Evolutionary conservation across 2,888 invertebrate species (phyloP).

Genomic region (Hermodice carunculata): DNA sequence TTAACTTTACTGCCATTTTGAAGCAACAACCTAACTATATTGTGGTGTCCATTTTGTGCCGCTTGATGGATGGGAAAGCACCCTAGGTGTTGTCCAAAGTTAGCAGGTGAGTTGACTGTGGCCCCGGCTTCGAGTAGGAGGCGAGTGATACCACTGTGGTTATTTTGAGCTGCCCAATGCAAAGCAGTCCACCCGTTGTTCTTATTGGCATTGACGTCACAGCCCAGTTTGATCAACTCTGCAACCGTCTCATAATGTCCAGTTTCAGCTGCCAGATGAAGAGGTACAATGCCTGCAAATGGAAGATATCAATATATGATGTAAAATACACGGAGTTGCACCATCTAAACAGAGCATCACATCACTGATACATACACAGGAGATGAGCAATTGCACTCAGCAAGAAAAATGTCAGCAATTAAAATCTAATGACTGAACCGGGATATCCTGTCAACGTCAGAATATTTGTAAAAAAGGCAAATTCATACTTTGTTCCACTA

Average conservation of each 20-base stretch:
- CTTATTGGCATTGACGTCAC: slow-evolving; percentile 34
- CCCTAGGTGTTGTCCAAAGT: slow-evolving; percentile 31
- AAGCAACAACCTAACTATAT: slow-evolving; percentile 30
- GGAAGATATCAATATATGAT: too few species aligned
- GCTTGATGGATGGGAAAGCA: slow-evolving; percentile 40
- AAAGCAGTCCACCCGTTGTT: slow-evolving; percentile 41
- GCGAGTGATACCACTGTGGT: slow-evolving; percentile 26
- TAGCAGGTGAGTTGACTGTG: slow-evolving; percentile 25
- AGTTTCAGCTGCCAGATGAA: slow-evolving; percentile 38
- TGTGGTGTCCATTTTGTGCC: slow-evolving; percentile 36
- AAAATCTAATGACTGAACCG: too few species aligned
- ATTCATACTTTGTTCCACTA: too few species aligned
- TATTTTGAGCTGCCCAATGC: slow-evolving; percentile 40
- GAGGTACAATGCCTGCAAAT: too few species aligned
- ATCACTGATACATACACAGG: too few species aligned
- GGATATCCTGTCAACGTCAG: too few species aligned
- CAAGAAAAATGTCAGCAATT: too few species aligned
- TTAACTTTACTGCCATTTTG: slow-evolving; percentile 31
- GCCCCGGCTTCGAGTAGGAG: slow-evolving; percentile 26
- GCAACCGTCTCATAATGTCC: slow-evolving; percentile 30
- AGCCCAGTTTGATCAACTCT: slow-evolving; percentile 24
- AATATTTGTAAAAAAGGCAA: too few species aligned
- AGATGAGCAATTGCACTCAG: too few species aligned
- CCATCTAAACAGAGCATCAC: too few species aligned
- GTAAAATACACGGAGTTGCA: too few species aligned